A percentile compares a stretch with the other conserved stretches of the same genome.
These are phyloP conservation scores for Yponomeuta plumbellus DNA, from an alignment of 2,888 invertebrate genomes.

Conservation along the genomic window DNA sequence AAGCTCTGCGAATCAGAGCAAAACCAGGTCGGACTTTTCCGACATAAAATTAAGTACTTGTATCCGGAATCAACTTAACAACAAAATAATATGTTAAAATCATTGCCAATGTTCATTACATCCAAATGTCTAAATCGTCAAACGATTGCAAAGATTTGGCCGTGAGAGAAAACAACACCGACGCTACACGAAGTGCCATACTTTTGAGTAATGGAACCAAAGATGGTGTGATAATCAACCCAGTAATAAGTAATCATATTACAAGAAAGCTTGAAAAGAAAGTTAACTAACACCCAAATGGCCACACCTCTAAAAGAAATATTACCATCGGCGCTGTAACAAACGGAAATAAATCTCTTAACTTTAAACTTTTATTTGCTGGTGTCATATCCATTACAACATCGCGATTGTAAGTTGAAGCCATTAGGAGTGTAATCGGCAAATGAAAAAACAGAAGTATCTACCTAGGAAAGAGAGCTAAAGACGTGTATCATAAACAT, in stretches of 20 bases:
- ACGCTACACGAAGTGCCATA: background rate
- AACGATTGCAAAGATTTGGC: background rate
- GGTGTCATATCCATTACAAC: conserved; percentile 35
- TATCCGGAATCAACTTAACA: too few species aligned
- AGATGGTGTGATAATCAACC: background rate
- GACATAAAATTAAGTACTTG: too few species aligned
- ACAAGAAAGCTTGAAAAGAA: background rate
- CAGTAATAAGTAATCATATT: background rate
- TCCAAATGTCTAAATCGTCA: background rate
- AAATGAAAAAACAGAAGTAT: background rate
- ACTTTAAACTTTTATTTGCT: conserved; percentile 5
- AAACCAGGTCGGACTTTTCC: too few species aligned
- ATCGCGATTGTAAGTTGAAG: conserved; percentile 23
- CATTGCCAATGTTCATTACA: too few species aligned
- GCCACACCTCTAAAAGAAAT: background rate
- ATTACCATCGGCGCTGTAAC: background rate
- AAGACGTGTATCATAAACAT: too few species aligned
- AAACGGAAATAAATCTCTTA: conserved; percentile 20
- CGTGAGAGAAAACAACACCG: background rate
- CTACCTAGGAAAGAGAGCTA: too few species aligned
- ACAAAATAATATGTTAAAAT: too few species aligned
- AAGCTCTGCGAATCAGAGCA: too few species aligned
- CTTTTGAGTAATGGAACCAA: background rate
- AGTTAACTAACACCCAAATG: background rate
- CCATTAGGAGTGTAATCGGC: background rate